A percentile compares a stretch with the other conserved stretches of the same genome.
Evolutionary conservation across 2,888 invertebrate genomes (phyloP).

Genomic region (Syrista parreyssii): DNA sequence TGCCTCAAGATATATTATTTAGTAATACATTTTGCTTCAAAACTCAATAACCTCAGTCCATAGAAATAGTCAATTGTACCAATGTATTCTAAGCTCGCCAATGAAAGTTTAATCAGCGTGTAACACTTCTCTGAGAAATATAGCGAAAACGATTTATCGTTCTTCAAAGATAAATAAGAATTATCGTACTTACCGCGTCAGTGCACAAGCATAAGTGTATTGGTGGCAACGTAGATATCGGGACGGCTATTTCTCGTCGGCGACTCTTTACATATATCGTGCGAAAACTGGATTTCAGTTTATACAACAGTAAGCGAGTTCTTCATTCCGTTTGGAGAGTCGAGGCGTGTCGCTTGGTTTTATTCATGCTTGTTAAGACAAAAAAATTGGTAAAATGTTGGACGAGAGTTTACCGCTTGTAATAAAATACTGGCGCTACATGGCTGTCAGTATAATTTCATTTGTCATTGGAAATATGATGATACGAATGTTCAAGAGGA

Average conservation of each 20-base stretch:
- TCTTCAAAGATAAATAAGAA: not conserved
- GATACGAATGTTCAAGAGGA: slow-evolving; percentile 13
- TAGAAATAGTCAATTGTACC: not conserved
- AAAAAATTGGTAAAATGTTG: not conserved
- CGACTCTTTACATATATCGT: not conserved
- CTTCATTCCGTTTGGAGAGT: not conserved
- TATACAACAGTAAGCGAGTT: not conserved
- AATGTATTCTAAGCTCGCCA: not conserved
- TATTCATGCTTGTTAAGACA: not conserved
- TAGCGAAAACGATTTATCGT: not conserved
- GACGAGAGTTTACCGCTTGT: slow-evolving; percentile 56
- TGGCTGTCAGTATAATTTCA: slow-evolving; percentile 52
- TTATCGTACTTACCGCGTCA: not conserved
- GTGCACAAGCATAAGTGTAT: not conserved
- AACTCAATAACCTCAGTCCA: not conserved
- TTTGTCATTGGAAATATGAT: slow-evolving; percentile 37
- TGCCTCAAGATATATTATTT: not conserved
- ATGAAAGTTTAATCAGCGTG: not conserved
- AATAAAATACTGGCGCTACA: slow-evolving; percentile 61
- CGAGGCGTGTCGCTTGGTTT: not conserved
- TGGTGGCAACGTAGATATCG: not conserved
- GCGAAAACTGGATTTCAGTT: not conserved
- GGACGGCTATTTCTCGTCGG: not conserved
- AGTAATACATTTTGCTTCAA: not conserved
- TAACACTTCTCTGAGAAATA: not conserved